Percentiles rank a stretch among this genome's conserved stretches.
phyloP scores from a whole-genome alignment of 2,113 vertebrate species.

The Calidris pygmaea region DNA sequence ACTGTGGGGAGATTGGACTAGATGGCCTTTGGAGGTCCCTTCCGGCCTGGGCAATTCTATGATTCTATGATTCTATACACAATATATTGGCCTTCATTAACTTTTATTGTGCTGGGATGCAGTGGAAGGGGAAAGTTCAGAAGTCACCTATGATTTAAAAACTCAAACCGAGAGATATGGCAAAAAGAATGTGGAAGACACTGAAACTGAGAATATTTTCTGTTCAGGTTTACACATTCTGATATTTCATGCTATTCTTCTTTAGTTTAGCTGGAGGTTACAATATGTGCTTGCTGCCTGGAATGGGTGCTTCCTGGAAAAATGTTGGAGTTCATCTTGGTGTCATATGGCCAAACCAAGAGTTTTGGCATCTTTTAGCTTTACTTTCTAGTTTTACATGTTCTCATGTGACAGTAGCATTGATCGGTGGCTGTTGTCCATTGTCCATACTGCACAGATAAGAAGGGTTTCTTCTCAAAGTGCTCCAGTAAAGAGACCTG shows the following conservation, averaged over 20 bases:
- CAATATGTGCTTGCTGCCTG: background rate
- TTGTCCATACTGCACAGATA: background rate
- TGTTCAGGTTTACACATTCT: background rate
- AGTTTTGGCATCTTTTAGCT: too few species aligned
- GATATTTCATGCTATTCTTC: background rate
- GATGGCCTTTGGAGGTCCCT: too few species aligned
- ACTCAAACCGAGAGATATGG: background rate
- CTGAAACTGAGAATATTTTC: background rate
- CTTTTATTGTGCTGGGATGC: background rate
- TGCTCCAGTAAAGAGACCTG: background rate
- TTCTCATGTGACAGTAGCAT: background rate
- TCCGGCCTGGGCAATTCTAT: too few species aligned
- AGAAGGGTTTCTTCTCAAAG: background rate
- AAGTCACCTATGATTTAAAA: background rate
- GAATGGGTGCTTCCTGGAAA: background rate
- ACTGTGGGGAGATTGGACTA: too few species aligned
- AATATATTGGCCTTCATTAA: background rate
- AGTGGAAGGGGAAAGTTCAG: background rate
- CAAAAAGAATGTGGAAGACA: background rate
- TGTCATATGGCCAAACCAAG: background rate
- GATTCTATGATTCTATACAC: too few species aligned
- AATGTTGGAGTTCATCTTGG: background rate
- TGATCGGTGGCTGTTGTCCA: background rate
- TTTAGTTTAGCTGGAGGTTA: background rate
- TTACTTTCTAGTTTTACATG: background rate